Base-by-base conservation (phyloP, 2,113 vertebrate species). In the Anser cygnoides region DNA sequence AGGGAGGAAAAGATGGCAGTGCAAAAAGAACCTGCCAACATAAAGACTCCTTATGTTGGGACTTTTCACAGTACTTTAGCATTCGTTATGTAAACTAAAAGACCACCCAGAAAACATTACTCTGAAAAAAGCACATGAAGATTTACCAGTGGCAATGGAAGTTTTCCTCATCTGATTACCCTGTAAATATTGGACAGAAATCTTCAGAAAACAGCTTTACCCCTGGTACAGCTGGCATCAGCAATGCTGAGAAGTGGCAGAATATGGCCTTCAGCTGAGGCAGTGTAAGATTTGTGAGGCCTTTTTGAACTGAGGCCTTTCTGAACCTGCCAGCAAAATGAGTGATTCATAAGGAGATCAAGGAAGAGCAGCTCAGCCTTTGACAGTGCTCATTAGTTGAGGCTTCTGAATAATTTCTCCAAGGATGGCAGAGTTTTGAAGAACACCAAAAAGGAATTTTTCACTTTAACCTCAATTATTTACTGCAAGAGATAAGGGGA, bases 391-490 rank as follows among this genome's bases (percentile, higher is more conserved):
- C 49, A 26, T 92, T 73, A 89, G 28, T 5, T 44, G 31, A 62
- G 61, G 54, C 37, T 84, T 84, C 84, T 79, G 70, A 92, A 89
- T 62, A 21, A 79, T 79, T 91, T 91, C 84, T 89, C n/a, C 49
- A 84, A 87, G 59, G 54, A 91, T 31, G 66, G 54, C 4, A 87
- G 76, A 57, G 21, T 92, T 94, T 66, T 87, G 54, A 95, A 90
- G 61, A 89, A 52, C 39, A 62, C 26, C 0, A 1, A 79, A 78
- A 87, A 66, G 11, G 16, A 8, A 50, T 74, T 80, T 84, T 88
- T 73, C 2, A 0, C 22, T 90, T 91, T 55, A 73, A 10, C 23
- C 5, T 78, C 23, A 54, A 21, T 23, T 80, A 81, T 87, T 70
- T 82, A 81, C 37, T 66, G 29, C 43, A 91, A 63, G 52, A 94